Evolutionary conservation across 2,888 invertebrate species (phyloP).

Genomic region (Melieria picta): DNA sequence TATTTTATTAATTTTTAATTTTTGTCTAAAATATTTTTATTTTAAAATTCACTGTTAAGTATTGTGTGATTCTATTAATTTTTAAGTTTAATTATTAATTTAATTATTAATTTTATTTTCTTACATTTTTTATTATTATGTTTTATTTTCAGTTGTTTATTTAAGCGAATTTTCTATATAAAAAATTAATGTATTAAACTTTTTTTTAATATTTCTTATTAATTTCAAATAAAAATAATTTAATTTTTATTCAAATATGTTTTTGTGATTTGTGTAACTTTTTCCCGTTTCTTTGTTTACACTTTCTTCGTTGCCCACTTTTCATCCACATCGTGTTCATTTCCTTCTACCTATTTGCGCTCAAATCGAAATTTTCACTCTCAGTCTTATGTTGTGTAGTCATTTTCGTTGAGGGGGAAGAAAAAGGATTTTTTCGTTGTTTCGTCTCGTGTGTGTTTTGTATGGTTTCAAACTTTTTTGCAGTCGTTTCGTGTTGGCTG

Average conservation of each 20-base stretch:
- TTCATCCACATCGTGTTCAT: slow-evolving; percentile 9
- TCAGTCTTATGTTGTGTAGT: slow-evolving; percentile 2
- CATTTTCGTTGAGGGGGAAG: neutral
- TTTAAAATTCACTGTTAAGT: too few species aligned
- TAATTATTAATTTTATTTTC: too few species aligned
- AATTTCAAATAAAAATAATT: too few species aligned
- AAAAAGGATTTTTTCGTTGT: neutral
- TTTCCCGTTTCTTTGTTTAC: neutral
- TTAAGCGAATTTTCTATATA: too few species aligned
- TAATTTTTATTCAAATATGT: too few species aligned
- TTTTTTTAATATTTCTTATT: too few species aligned
- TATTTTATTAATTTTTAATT: too few species aligned
- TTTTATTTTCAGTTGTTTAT: too few species aligned
- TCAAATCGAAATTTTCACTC: slow-evolving; percentile 8
- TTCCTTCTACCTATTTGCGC: neutral
- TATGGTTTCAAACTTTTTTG: slow-evolving; percentile 26
- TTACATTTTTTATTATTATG: neutral
- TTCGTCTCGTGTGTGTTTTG: neutral
- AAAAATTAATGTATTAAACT: neutral
- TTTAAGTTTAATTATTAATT: too few species aligned
- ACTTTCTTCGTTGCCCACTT: slow-evolving; percentile 19
- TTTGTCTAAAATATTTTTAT: too few species aligned
- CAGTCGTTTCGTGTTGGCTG: neutral
- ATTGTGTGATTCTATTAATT: too few species aligned
- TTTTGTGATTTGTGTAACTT: too few species aligned